Percentiles rank a stretch among this genome's conserved stretches.
These are phyloP conservation scores for Catocala fraxini DNA, from an alignment of 2,888 invertebrate genomes.

Conservation along the genomic window DNA sequence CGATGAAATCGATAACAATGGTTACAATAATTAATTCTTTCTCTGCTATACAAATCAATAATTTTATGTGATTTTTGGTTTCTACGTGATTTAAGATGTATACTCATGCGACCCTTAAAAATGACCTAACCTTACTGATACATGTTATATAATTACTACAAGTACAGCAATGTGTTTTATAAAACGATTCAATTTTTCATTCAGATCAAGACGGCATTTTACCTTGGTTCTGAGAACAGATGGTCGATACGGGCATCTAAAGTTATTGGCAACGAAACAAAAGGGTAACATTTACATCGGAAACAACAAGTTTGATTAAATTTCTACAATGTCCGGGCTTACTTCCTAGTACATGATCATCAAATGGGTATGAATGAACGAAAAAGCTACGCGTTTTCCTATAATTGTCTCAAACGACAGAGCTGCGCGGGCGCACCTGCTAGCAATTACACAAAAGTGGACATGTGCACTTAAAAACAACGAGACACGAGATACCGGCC, in stretches of 20 bases:
- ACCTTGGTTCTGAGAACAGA: background rate
- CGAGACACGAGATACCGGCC: constrained; percentile 52
- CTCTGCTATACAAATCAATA: no score
- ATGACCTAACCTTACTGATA: no score
- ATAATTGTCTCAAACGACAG: constrained; percentile 57
- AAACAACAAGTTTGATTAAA: background rate
- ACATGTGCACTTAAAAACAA: constrained; percentile 64
- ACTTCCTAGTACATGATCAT: constrained; percentile 7
- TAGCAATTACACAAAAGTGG: constrained; percentile 69
- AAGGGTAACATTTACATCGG: no score
- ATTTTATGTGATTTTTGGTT: no score
- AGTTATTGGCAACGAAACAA: background rate
- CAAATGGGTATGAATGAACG: constrained; percentile 14
- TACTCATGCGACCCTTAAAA: no score
- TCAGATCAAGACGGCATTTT: background rate
- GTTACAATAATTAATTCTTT: no score
- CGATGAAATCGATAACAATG: background rate
- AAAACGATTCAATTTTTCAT: background rate
- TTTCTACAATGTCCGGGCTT: constrained; percentile 13
- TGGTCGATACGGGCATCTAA: background rate
- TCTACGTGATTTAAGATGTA: no score
- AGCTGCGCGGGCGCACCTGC: constrained; percentile 66
- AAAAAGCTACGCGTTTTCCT: constrained; percentile 52
- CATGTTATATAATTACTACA: no score
- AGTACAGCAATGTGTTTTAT: background rate